Evolutionary conservation across 2,113 vertebrate genomes (phyloP), one percentile per base, ranked within the genome.

Genomic region (Alethe castanea): DNA sequence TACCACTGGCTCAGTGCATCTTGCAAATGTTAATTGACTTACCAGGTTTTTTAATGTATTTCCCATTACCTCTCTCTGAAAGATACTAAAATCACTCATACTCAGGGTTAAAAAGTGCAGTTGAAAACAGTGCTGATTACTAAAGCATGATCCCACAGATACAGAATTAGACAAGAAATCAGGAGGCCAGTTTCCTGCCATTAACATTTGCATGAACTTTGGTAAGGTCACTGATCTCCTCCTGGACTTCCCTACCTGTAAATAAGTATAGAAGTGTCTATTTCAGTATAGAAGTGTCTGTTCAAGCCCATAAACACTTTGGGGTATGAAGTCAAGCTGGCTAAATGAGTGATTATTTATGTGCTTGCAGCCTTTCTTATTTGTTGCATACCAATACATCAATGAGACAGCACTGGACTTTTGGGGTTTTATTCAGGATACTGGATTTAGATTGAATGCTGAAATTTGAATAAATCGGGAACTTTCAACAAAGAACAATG

Each of bases 121-220:
- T 3, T 83, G 64, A 64, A 96, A 96, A 56, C 52, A 71, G 71
- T 36, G 20, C 56, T 94, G 64, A 90, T 88, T 90, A 64, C 64
- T 81, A 69, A 89, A 89, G 36, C 56, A 36, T 6, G 12, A 36
- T 80, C 19, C 66, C 64, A 31, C 26, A 86, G 78, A 28, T 22
- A 45, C 66, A 25, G 60, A 88, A 77, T 94, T 71, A 93, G 62
- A 61, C n/a, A 61, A 47, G 70, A 65, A 69, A 54, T 77, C 47
- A 71, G 57, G 67, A 92, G 60, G 44, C 44, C 64, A 83, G 59
- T 92, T 90, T 96, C 95, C 92, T 96, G 90, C 33, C 62, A 78
- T 48, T 95, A 82, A 94, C 85, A 90, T 96, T 93, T 94, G 18
- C 3, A 8, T 53, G 88, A 96, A 87, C 88, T 94, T 78, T 61